A percentile compares a stretch with the other conserved stretches of the same genome.
These are phyloP conservation scores for Charina bottae DNA, from an alignment of 2,113 vertebrate species.

Conservation along the genomic window DNA sequence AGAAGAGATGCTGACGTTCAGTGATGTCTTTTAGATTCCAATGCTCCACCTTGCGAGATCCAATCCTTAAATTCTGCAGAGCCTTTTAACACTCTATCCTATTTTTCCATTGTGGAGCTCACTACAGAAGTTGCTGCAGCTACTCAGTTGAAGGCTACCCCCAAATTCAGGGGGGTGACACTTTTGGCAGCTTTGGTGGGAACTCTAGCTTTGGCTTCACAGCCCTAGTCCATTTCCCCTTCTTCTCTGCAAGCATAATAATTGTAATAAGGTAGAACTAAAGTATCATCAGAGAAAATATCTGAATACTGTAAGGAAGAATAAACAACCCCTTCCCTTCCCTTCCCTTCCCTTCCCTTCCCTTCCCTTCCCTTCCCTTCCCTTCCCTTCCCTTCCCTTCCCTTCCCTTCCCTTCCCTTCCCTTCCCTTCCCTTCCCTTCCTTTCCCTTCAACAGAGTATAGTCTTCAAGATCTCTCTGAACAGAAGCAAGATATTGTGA, in stretches of 20 bases:
- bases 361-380: too few species aligned
- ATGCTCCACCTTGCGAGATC: not conserved
- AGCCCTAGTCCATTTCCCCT: not conserved
- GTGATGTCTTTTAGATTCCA: not conserved
- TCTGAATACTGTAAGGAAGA: not conserved
- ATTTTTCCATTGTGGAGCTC: not conserved
- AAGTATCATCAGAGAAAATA: not conserved
- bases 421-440: too few species aligned
- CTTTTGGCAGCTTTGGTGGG: not conserved
- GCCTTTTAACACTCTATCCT: not conserved
- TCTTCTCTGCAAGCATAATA: not conserved
- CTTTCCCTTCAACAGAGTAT: too few species aligned
- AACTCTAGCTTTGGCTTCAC: not conserved
- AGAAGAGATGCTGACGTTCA: not conserved
- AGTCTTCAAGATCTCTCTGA: too few species aligned
- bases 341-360: too few species aligned
- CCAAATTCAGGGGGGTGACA: not conserved
- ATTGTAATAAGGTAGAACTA: not conserved
- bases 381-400: too few species aligned
- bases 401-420: too few species aligned
- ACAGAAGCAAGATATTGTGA: too few species aligned
- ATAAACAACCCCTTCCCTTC: not conserved
- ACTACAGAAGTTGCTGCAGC: not conserved
- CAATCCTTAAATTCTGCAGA: not conserved
- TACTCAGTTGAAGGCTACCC: not conserved